Evolutionary conservation across 2,888 invertebrate genomes (phyloP).

Genomic region (Thereva unica): DNA sequence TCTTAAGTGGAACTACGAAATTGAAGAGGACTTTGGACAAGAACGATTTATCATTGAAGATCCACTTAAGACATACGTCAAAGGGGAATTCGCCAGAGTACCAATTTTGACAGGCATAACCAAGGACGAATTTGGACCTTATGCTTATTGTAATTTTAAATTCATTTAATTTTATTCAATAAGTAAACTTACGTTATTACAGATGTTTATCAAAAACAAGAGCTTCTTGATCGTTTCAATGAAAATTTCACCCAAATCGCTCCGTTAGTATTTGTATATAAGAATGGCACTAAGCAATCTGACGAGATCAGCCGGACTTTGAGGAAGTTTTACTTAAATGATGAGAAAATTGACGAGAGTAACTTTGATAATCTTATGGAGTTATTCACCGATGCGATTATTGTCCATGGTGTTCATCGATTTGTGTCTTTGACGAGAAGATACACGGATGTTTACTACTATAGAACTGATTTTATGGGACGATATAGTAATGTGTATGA

Average conservation of each 20-base stretch:
- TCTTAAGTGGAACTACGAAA: slow-evolving; percentile 56
- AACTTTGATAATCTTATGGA: slow-evolving; percentile 47
- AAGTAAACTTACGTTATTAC: not conserved
- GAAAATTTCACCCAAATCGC: slow-evolving; percentile 53
- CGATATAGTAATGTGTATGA: slow-evolving; percentile 37
- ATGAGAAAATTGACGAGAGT: slow-evolving; percentile 35
- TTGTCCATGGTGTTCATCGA: slow-evolving; percentile 64
- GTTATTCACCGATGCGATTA: slow-evolving; percentile 55
- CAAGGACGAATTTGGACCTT: slow-evolving; percentile 67
- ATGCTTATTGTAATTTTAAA: slow-evolving; percentile 58
- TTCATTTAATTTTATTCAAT: not conserved
- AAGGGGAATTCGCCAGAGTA: slow-evolving; percentile 64
- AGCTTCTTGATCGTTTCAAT: slow-evolving; percentile 53
- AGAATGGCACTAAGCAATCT: not conserved
- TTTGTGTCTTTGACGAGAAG: slow-evolving; percentile 63
- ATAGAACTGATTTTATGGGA: slow-evolving; percentile 65
- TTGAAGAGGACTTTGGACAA: slow-evolving; percentile 68
- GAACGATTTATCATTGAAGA: slow-evolving; percentile 66
- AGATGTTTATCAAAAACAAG: not conserved
- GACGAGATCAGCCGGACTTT: slow-evolving; percentile 45
- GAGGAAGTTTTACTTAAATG: slow-evolving; percentile 47
- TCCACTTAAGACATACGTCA: slow-evolving; percentile 62
- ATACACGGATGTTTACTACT: slow-evolving; percentile 64
- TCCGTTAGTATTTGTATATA: slow-evolving; percentile 52
- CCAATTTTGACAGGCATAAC: slow-evolving; percentile 70